phyloP scores from a whole-genome alignment of 2,797 vertebrate species.

The Tapirus indicus region DNA sequence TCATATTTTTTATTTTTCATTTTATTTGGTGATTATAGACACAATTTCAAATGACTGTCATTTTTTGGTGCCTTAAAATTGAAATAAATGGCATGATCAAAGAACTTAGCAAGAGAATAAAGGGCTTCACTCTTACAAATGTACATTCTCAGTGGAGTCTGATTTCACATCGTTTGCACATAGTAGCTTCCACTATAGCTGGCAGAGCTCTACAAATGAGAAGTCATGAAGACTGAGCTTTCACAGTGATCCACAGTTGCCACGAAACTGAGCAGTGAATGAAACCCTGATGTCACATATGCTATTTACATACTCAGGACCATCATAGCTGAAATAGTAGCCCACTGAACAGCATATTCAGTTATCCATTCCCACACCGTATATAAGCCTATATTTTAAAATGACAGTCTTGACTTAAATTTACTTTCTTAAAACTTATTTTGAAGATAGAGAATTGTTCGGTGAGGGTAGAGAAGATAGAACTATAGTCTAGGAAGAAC shows the following conservation, averaged over 20 bases:
- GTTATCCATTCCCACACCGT: background rate
- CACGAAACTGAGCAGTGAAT: background rate
- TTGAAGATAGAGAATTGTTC: conserved; percentile 19
- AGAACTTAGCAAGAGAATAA: conserved; percentile 45
- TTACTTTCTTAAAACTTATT: conserved; percentile 31
- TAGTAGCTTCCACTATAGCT: background rate
- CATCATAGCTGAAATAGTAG: background rate
- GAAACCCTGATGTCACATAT: background rate
- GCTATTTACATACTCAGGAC: background rate
- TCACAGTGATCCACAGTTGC: background rate
- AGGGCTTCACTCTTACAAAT: background rate
- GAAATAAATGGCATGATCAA: background rate
- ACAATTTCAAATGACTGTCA: conserved; percentile 40
- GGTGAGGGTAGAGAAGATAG: background rate
- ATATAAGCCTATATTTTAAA: conserved; percentile 2
- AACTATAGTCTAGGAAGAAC: background rate
- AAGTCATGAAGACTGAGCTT: background rate
- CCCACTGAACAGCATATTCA: background rate
- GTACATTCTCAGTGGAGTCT: background rate
- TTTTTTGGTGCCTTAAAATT: conserved; percentile 50
- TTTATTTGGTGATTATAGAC: conserved; percentile 51
- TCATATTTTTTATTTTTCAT: conserved; percentile 54
- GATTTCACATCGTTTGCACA: conserved; percentile 8
- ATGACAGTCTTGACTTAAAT: conserved; percentile 22
- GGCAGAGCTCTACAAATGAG: background rate